Base-by-base conservation (phyloP, 1,140 invertebrate genomes). In the Drosophila obscura region DNA sequence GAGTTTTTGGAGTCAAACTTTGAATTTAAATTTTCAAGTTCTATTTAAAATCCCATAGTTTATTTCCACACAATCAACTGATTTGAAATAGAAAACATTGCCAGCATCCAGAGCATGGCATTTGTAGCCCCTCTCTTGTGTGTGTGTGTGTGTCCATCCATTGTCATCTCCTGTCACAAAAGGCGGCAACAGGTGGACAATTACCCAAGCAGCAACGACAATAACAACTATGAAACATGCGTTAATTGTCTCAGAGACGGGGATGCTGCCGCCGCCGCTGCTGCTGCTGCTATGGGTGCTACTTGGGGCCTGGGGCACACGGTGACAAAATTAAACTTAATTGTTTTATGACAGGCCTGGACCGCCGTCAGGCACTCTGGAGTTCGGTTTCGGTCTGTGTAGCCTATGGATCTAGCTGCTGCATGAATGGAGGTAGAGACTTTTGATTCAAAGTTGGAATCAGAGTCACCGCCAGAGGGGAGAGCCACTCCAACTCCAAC, bases 291-390 rank as follows among this genome's bases (percentile, higher is more conserved):
- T 48, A 39, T 77, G 65, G 28, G 35, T 73, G 57, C 22, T 22
- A 19, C 41, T 46, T 62, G 53, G 57, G 19, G 24, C 53, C 64
- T 55, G 58, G 48, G 71, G 71, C 79, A 80, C 79, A 80, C 83
- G 83, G 84, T 89, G 84, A 89, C 83, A 87, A 80, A 87, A 87
- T 87, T 88, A 87, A 88, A 87, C 79, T 87, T 87, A 87, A 87
- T 87, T 87, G 83, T 87, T 88, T 87, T 87, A 87, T 87, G 83
- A 88, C 83, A 82, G 66, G 69, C 51, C 59, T 62, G 58, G 71
- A 87, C 58, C 68, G 81, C 60, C 11, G 9, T 39, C 60, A 64
- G 22, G 44, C 59, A 15, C 77, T 31, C 46, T 49, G 31, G 51
- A 58, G 22, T 52, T 43, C 64, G 51, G 44, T 57, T 31, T 56